A percentile compares a stretch with the other conserved stretches of the same genome.
phyloP scores from a whole-genome alignment of 2,113 vertebrate genomes.

The Trematocara zebra region DNA sequence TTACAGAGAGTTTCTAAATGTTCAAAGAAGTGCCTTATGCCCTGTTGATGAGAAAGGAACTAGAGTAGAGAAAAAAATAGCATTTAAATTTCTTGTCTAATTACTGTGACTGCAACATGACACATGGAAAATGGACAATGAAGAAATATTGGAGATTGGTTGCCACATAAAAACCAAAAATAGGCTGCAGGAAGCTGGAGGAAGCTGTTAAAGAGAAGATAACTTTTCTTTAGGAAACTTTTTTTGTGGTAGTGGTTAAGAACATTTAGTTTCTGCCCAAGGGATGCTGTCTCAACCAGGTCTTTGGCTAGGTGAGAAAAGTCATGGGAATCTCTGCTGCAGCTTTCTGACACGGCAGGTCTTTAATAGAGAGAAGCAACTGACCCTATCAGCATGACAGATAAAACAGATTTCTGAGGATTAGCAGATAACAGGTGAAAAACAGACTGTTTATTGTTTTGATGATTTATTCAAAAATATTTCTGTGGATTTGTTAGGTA shows the following conservation, averaged over 20 bases:
- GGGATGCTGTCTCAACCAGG: not conserved
- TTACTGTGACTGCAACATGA: not conserved
- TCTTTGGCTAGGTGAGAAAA: not conserved
- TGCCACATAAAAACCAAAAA: not conserved
- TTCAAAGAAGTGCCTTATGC: not conserved
- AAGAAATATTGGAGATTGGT: not conserved
- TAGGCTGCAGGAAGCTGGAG: not conserved
- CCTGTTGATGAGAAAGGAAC: not conserved
- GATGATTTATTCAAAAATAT: not conserved
- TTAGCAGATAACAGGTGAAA: not conserved
- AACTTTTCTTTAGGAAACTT: not conserved
- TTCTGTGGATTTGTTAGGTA: not conserved
- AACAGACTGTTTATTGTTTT: not conserved
- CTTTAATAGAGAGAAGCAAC: not conserved
- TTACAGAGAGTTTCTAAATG: not conserved
- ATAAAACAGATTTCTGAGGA: not conserved
- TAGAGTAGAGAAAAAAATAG: not conserved
- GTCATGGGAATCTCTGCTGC: constrained; percentile 2
- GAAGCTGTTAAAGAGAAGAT: not conserved
- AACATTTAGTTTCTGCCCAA: not conserved
- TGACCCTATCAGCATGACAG: not conserved
- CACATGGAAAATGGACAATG: not conserved
- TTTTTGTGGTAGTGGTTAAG: not conserved
- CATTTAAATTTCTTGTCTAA: not conserved
- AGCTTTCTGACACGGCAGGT: not conserved